phyloP scores from a whole-genome alignment of 2,113 vertebrate genomes.

The Anhinga anhinga region DNA sequence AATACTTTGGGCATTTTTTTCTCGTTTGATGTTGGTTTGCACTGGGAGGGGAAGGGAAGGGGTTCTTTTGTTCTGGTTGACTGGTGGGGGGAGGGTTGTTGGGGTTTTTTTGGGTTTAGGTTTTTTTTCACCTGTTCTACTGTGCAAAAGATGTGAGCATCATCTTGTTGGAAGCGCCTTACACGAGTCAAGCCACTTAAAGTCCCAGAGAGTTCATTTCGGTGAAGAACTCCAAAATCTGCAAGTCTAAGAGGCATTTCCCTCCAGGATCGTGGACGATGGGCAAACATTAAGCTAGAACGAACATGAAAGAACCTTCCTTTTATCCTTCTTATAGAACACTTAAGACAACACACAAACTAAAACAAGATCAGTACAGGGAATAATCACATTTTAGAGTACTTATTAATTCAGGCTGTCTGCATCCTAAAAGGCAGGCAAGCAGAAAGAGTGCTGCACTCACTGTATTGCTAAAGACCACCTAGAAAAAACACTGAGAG shows the following conservation, averaged over 20 bases:
- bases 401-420: background rate
- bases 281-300: conserved; percentile 90
- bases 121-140: conserved; percentile 85
- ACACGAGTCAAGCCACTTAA: conserved; percentile 89
- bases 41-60: background rate
- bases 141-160: conserved; percentile 94
- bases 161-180: conserved; percentile 94
- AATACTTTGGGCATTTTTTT: background rate
- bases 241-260: conserved; percentile 91
- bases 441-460: background rate
- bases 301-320: background rate
- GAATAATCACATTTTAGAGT: background rate
- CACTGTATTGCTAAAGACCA: background rate
- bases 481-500: background rate
- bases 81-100: no score
- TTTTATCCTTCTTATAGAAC: background rate
- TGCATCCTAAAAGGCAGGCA: background rate
- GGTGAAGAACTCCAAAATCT: conserved; percentile 93
- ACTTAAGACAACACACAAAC: background rate
- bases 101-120: background rate
- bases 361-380: background rate
- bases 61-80: background rate
- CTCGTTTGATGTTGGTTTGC: background rate
- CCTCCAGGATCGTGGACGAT: conserved; percentile 92
- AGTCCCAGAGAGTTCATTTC: conserved; percentile 90